Conservation (phyloP, 2,113 vertebrate species). For the Gopherus flavomarginatus region DNA sequence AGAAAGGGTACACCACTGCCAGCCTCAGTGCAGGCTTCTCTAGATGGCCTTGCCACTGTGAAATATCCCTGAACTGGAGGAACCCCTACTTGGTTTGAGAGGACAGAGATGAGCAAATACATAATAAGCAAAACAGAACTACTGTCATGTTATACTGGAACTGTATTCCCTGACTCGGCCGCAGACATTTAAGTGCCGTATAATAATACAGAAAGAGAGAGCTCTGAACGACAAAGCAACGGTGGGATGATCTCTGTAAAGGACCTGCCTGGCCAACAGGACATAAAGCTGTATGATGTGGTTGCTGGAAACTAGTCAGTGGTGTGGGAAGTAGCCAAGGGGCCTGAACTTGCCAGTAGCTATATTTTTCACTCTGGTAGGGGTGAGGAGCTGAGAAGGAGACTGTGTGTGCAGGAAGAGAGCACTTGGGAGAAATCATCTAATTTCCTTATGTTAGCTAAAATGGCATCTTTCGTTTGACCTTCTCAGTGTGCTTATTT, state of each 20-base stretch:
- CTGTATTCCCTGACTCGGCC: background rate
- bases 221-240: background rate
- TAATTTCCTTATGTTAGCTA: background rate
- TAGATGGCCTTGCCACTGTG: background rate
- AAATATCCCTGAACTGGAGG: background rate
- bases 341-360: background rate
- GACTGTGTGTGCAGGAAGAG: background rate
- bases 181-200: background rate
- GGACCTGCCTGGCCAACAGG: background rate
- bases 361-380: background rate
- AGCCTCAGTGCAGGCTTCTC: background rate
- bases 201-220: background rate
- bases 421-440: background rate
- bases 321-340: background rate
- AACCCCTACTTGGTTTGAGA: background rate
- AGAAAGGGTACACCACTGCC: background rate
- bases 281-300: background rate
- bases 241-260: background rate
- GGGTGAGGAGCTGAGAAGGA: background rate
- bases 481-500: background rate
- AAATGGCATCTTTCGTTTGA: background rate
- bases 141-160: background rate
- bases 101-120: background rate
- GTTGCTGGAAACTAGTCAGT: background rate
- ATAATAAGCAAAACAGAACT: constrained; percentile 28